Evolutionary conservation across 1,140 invertebrate genomes (phyloP), one percentile per base, ranked within the genome.

Genomic region (Diachasma alloeum): DNA sequence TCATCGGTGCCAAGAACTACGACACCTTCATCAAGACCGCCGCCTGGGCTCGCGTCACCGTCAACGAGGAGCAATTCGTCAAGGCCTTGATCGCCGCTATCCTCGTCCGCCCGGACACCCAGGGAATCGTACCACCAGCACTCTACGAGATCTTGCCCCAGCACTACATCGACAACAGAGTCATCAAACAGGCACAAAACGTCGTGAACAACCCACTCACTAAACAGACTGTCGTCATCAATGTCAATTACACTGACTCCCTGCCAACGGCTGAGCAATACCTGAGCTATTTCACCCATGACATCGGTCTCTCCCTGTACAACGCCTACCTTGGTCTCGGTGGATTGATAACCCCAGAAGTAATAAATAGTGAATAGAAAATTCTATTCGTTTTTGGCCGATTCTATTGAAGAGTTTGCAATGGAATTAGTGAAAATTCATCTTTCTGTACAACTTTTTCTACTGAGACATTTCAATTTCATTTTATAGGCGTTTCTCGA

Each of bases 231-330:
- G 81, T 89, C 17, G 77, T 85, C 37, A 85, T 90, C 26, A 80
- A 84, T 39, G 88, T 89, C 71, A 93, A 93, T 82, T 90, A 91
- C 77, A 91, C 92, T n/a, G 85, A 90, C 0, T 87, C 91, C 13
- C 82, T 91, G 24, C 81, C 86, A 36, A 74, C 90, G 67, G 87
- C 83, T 11, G 91, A 92, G 82, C 90, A 92, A 74, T 87, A 91
- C 69, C 67, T 96, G 19, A 89, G 90, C 22, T 96, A 96, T 84
- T 96, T 93, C 89, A 93, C 93, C 0, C 93, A 96, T 78, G 95
- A 95, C 85, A 88, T 93, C 72, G 92, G 92, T 75, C 87, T 95
- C n/a, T 94, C 94, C 81, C 84, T 91, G 0, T 93, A 92, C 81
- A 94, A 95, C 85, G 93, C 92, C 81, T 93, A 93, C 80, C 88